Evolutionary conservation across 2,797 vertebrate species (phyloP).

Genomic region (Semotilus atromaculatus): DNA sequence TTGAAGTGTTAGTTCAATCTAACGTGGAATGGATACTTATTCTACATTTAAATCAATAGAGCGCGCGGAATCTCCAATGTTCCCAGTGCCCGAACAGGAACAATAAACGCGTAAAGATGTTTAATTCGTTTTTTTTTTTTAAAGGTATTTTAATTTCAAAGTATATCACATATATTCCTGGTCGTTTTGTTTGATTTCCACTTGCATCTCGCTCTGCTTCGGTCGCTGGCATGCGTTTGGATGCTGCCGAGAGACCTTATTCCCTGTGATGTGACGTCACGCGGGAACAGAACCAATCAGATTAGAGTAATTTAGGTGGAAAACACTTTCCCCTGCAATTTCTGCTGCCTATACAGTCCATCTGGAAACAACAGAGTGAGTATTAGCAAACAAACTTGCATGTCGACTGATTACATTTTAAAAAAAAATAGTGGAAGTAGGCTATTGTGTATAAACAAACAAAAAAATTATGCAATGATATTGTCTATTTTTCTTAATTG

Average conservation of each 20-base stretch:
- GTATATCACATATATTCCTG: not conserved
- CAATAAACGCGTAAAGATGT: not conserved
- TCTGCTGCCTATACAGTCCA: not conserved
- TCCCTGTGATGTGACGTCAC: constrained; percentile 81
- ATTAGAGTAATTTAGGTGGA: constrained; percentile 2
- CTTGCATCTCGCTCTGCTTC: constrained; percentile 55
- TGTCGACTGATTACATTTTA: not conserved
- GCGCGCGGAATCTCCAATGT: not conserved
- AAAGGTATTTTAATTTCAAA: constrained; percentile 10
- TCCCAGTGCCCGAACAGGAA: not conserved
- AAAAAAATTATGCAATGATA: not conserved
- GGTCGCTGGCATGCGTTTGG: constrained; percentile 81
- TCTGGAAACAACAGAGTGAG: not conserved
- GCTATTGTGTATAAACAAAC: no score
- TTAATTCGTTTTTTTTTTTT: constrained; percentile 1
- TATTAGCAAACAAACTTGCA: not conserved
- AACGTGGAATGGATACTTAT: not conserved
- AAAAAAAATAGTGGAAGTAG: not conserved
- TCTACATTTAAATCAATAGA: not conserved
- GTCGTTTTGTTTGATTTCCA: constrained; percentile 21
- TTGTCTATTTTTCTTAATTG: not conserved
- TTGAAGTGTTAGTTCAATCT: not conserved
- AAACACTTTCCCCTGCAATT: constrained; percentile 13
- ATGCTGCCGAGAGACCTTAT: constrained; percentile 76
- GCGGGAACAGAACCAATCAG: constrained; percentile 75